Evolutionary conservation across 2,113 vertebrate species (phyloP).

Genomic region (Peromyscus californicus): DNA sequence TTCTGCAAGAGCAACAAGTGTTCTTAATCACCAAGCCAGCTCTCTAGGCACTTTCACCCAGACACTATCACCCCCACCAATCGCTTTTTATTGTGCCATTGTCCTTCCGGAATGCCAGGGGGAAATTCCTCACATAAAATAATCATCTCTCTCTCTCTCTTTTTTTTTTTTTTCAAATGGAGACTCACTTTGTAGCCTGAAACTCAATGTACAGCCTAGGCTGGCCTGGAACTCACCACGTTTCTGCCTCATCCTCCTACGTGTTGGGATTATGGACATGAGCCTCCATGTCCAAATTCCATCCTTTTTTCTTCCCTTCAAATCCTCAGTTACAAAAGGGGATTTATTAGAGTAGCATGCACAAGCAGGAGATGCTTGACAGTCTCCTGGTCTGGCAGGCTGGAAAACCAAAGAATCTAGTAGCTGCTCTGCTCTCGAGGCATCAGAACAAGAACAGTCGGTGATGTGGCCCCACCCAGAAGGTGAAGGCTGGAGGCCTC

Average conservation of each 20-base stretch:
- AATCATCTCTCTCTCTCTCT: not conserved
- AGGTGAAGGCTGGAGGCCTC: not conserved
- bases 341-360: not conserved
- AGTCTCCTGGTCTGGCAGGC: not conserved
- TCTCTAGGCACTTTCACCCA: not conserved
- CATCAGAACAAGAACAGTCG: not conserved
- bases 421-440: not conserved
- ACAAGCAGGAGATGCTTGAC: too few species aligned
- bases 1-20: not conserved
- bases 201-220: not conserved
- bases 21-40: not conserved
- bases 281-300: not conserved
- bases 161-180: too few species aligned
- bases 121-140: not conserved
- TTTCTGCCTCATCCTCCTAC: not conserved
- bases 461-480: not conserved
- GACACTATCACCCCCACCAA: too few species aligned
- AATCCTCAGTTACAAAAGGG: not conserved
- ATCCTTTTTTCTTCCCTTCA: not conserved
- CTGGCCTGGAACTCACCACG: not conserved
- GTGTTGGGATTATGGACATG: not conserved
- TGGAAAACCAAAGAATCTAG: not conserved
- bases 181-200: not conserved
- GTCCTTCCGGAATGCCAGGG: not conserved
- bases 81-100: not conserved